Percentiles rank a stretch among this genome's conserved stretches.
Conservation (phyloP, 2,113 vertebrate species). For the Clarias magur region DNA sequence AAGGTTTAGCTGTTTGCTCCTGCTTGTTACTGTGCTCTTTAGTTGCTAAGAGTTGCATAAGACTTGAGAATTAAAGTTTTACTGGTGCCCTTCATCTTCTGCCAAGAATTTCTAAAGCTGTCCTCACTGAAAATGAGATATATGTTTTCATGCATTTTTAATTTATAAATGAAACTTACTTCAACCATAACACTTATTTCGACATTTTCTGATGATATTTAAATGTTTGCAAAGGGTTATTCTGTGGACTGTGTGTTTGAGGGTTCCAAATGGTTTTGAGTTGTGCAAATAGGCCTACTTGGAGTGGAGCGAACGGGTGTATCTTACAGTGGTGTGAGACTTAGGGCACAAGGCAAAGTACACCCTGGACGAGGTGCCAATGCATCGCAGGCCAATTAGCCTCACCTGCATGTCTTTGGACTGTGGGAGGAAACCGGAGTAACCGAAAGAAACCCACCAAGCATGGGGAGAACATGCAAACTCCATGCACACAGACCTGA, state of each 20-base stretch:
- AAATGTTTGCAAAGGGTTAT: not conserved
- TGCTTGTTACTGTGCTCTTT: not conserved
- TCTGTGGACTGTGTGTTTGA: not conserved
- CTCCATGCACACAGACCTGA: too few species aligned
- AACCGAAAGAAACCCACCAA: too few species aligned
- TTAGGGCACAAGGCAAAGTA: too few species aligned
- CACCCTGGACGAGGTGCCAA: too few species aligned
- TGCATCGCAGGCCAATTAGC: too few species aligned
- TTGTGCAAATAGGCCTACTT: not conserved
- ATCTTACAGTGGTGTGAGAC: not conserved
- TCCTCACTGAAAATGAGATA: not conserved
- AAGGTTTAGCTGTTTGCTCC: not conserved
- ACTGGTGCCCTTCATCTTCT: not conserved
- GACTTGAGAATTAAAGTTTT: constrained; percentile 1
- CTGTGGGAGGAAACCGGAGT: too few species aligned
- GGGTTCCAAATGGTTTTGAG: not conserved
- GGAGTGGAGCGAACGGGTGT: not conserved
- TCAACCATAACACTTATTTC: not conserved
- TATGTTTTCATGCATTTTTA: not conserved
- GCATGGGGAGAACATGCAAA: too few species aligned
- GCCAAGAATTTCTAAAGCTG: constrained; percentile 2
- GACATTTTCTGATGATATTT: not conserved
- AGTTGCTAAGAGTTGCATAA: not conserved
- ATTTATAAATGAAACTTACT: not conserved
- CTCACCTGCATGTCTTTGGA: too few species aligned